A percentile compares a stretch with the other conserved stretches of the same genome.
phyloP scores from a whole-genome alignment of 53 echinoderm and acorn worm species.

The Arbacia lixula region DNA sequence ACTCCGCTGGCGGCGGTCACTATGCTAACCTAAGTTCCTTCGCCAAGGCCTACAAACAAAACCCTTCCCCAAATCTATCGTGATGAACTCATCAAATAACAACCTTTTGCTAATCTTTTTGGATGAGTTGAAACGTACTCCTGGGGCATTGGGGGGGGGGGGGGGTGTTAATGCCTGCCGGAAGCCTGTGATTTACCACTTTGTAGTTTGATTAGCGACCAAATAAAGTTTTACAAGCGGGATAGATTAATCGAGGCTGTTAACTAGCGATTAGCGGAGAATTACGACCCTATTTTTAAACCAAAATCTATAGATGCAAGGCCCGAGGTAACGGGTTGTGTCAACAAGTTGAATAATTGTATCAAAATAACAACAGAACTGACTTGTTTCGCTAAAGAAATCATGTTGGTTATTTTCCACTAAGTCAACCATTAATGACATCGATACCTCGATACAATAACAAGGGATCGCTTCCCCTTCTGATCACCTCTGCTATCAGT shows the following conservation, averaged over 20 bases:
- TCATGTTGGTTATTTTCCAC: too few relatives aligned
- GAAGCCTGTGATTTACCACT: slow-evolving; percentile 47
- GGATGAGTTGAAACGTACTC: too few relatives aligned
- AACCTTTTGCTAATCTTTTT: not conserved
- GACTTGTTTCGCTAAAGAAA: too few relatives aligned
- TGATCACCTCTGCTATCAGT: too few relatives aligned
- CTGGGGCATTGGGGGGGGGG: too few relatives aligned
- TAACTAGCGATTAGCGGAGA: slow-evolving; percentile 23
- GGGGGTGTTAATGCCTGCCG: slow-evolving; percentile 17
- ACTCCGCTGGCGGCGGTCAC: slow-evolving; percentile 26
- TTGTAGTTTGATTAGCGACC: slow-evolving; percentile 27
- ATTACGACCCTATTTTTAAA: slow-evolving; percentile 33
- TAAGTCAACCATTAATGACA: too few relatives aligned
- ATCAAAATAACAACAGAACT: not conserved
- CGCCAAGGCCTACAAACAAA: slow-evolving; percentile 13
- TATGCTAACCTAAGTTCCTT: not conserved
- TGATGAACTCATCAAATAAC: slow-evolving; percentile 43
- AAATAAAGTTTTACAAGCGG: not conserved
- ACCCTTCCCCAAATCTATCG: not conserved
- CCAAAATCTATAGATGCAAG: too few relatives aligned
- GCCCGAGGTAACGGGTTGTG: too few relatives aligned
- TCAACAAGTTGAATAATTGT: not conserved
- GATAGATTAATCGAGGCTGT: not conserved
- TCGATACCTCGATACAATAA: too few relatives aligned
- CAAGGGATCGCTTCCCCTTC: too few relatives aligned